Evolutionary conservation across 53 echinoderm and acorn worm species (phyloP).

Genomic region (Hippasteria phrygiana): DNA sequence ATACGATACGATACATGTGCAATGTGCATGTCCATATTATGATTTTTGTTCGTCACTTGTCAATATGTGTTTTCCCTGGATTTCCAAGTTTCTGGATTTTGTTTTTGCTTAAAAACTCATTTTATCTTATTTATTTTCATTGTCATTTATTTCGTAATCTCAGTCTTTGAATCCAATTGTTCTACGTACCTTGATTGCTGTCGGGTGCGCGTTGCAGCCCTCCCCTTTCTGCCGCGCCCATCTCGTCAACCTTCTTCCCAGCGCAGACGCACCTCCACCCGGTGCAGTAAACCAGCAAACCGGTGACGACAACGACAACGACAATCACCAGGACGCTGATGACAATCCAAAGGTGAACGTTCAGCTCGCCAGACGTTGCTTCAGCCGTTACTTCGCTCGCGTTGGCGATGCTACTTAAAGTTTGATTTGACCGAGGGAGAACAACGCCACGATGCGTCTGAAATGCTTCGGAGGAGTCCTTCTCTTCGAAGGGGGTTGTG

Average conservation of each 20-base stretch:
- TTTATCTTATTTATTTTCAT: too few species aligned
- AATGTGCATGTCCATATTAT: too few species aligned
- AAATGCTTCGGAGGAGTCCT: too few species aligned
- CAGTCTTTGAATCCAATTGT: too few species aligned
- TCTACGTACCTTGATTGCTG: background rate
- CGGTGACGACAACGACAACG: slow-evolving; percentile 6
- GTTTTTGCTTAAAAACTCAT: too few species aligned
- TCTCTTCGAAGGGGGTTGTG: background rate
- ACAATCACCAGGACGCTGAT: background rate
- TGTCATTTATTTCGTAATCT: too few species aligned
- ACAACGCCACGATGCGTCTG: background rate
- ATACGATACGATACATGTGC: too few species aligned
- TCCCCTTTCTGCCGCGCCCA: background rate
- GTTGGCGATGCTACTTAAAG: background rate
- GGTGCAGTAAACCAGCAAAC: background rate
- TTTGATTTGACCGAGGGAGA: background rate
- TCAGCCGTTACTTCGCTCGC: too few species aligned
- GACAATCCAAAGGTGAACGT: slow-evolving; percentile 1
- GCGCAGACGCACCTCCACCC: background rate
- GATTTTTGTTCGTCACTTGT: too few species aligned
- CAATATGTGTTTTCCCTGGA: too few species aligned
- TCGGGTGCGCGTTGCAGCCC: background rate
- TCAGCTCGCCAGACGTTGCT: background rate
- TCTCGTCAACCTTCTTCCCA: background rate
- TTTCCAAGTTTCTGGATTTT: too few species aligned